These are phyloP conservation scores for Falco biarmicus DNA, from an alignment of 2,797 vertebrate species.

Conservation along the genomic window DNA sequence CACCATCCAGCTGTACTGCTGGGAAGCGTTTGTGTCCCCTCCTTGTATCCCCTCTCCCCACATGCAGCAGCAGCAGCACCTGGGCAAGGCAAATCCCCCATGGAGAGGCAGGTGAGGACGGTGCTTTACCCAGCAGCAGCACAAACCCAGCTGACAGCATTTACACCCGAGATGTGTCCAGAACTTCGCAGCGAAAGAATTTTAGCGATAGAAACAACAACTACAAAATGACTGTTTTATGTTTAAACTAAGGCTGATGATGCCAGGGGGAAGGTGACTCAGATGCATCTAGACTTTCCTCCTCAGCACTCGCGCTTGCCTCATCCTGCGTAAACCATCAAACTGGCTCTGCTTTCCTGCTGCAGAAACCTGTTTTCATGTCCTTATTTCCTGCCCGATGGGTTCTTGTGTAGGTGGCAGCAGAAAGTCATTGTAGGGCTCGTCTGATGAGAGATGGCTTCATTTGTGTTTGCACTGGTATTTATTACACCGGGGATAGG, in stretches of 20 bases:
- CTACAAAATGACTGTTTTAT: not conserved
- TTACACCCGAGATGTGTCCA: rapidly evolving
- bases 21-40: rapidly evolving
- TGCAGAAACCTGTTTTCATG: not conserved
- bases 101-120: not conserved
- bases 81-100: not conserved
- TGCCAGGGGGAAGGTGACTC: constrained; percentile 32
- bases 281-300: not conserved
- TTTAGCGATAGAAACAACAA: not conserved
- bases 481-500: not conserved
- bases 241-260: not conserved
- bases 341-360: not conserved
- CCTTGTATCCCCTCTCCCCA: not conserved
- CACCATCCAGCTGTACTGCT: rapidly evolving
- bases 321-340: constrained; percentile 33
- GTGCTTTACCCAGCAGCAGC: not conserved
- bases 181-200: not conserved
- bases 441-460: constrained; percentile 1
- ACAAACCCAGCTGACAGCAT: not conserved
- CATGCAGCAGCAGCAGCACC: not conserved
- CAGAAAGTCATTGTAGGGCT: not conserved
- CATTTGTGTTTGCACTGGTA: not conserved
- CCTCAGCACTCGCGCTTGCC: not conserved
- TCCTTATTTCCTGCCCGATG: not conserved
- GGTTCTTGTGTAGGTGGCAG: not conserved